Base-by-base conservation (phyloP, 2,888 invertebrate genomes). In the Lithodes maja region DNA sequence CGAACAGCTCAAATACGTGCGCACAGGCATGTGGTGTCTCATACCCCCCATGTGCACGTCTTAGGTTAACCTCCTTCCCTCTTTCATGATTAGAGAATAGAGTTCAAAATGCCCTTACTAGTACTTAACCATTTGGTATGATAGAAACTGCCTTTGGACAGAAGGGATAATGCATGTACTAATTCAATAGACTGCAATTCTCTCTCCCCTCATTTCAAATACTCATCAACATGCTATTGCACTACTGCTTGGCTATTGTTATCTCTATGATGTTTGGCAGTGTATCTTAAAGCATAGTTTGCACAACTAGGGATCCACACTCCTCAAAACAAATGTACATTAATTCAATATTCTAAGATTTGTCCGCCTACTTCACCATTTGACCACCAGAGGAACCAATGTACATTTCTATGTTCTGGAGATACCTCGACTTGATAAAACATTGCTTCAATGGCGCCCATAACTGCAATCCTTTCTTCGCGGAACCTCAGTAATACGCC, bases 361-460 rank as follows among this genome's bases (percentile, higher is more conserved):
- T 33, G 33, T 33, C 33, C 33, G 33, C 33, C 33, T 3, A 50
- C 3, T n/a, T 85, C 68, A 17, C 69, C 68, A n/a, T 49, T 17
- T 52, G 68, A 7, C 78, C 61, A 85, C 85, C 50, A 85, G 2
- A 79, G 79, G 15, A 79, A 68, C 15, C 78, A 49, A n/a, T 77
- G 49, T 2, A 55, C 84, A 49, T 84, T 49, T 12, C 84, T 53
- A 68, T 61, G 71, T n/a, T 84, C 5, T 12, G 77, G 77, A 50
- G 78, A 77, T 9, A 85, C 79, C 17, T 79, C 33, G 12, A 78
- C 79, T 52, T 79, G 85, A 79, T 78, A 54, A 55, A 85, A 79
- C 69, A 85, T 85, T 68, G 68, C 79, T 15, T 85, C 79, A 15
- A 85, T 85, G 69, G 78, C 79, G 1, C 17, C 79, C 78, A 61